These are phyloP conservation scores for Helicolenus hilgendorfi DNA, from an alignment of 2,797 vertebrate species.

Conservation along the genomic window DNA sequence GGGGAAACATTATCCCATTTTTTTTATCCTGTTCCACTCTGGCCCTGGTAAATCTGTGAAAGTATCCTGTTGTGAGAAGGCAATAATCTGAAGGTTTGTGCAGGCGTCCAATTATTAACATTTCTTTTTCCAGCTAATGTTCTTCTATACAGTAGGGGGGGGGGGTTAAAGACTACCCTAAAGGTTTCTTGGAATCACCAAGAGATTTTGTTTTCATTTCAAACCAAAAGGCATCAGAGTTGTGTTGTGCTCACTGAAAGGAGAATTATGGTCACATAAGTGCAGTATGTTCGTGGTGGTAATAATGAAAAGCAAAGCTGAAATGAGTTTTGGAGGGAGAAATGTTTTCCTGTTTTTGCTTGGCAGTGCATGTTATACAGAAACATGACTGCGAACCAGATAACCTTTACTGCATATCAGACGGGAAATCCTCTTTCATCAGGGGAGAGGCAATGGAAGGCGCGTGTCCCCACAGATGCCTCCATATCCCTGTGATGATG, in stretches of 20 bases:
- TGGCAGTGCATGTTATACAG: conserved; percentile 79
- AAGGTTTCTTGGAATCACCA: conserved; percentile 75
- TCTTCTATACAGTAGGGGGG: conserved; percentile 30
- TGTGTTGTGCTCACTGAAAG: conserved; percentile 64
- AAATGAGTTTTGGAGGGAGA: conserved; percentile 77
- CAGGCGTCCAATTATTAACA: conserved; percentile 71
- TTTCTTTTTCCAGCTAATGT: conserved; percentile 56
- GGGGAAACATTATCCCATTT: conserved; percentile 42
- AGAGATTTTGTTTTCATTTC: conserved; percentile 79
- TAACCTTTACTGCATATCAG: conserved; percentile 87
- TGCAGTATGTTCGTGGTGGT: conserved; percentile 58
- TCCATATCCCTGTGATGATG: conserved; percentile 77
- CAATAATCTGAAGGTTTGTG: conserved; percentile 67
- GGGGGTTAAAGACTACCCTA: conserved; percentile 50
- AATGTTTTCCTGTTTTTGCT: conserved; percentile 77
- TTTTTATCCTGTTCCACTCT: conserved; percentile 32
- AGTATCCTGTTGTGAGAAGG: conserved; percentile 35
- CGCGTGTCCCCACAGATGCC: conserved; percentile 69
- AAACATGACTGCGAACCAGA: conserved; percentile 79
- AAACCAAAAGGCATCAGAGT: conserved; percentile 60
- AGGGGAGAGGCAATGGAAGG: conserved; percentile 65
- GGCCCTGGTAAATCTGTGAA: conserved; percentile 44
- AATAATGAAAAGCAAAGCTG: conserved; percentile 80
- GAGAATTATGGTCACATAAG: conserved; percentile 80
- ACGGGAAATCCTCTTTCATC: conserved; percentile 85